Evolutionary conservation across 2,113 vertebrate genomes (phyloP), one percentile per base, ranked within the genome.

Genomic region (Egretta garzetta): DNA sequence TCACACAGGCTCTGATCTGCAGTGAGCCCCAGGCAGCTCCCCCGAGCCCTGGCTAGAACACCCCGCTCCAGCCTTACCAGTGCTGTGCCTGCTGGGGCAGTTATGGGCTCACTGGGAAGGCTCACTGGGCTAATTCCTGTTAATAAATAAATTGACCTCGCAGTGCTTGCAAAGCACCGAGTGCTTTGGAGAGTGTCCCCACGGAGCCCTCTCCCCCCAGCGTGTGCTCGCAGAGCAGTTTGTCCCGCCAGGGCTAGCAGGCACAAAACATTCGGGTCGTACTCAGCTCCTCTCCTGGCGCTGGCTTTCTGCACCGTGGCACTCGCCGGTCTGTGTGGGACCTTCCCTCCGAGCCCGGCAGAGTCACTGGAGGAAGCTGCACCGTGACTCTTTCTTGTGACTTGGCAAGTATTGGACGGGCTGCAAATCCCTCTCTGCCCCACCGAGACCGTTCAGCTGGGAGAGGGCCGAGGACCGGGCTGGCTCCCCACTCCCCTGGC

Each of bases 251-350:
- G 24, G 59, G 12, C 6, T 73, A 13, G 18, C 3, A 39, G 68
- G 28, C 53, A 55, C 67, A 35, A 39, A 86, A 45, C 24, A 1
- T 19, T n/a, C 0, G 0, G 41, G 20, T 62, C 37, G 71, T 2
- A 3, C 66, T 86, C 41, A 28, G 81, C 41, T 50, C 50, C 21
- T 37, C 32, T 86, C 56, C 49, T 5, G 33, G 50, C 12, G 1
- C 43, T 22, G 37, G 18, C 17, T 9, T 27, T 27, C 55, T 55
- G n/a, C 32, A 19, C 80, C 7, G 2, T 50, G 49, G 35, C 67
- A 24, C 33, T 58, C 0, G 0, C 56, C 6, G 14, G 12, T 33
- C 58, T 4, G 1, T 0, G 1, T 6, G 56, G 33, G 30, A 75
- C 67, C 19, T 60, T 56, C 55, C 35, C 43, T 56, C 47, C 0